Percentiles rank a stretch among this genome's conserved stretches.
phyloP scores from a whole-genome alignment of 1,140 invertebrate species.

The Geopemphigus sp. region DNA sequence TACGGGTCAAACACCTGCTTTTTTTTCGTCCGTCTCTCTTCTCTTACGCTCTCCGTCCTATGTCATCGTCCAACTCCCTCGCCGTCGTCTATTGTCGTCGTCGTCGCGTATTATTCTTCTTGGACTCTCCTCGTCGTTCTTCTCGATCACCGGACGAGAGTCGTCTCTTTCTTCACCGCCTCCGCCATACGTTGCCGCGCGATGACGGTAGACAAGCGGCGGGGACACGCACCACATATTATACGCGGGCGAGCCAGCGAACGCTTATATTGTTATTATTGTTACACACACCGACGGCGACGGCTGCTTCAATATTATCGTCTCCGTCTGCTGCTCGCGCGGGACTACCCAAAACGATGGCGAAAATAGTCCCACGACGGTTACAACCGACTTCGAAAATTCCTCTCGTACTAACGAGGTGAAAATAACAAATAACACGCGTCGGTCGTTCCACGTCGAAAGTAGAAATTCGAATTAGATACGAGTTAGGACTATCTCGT shows the following conservation, averaged over 20 bases:
- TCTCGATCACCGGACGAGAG: constrained; percentile 6
- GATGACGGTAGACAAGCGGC: background rate
- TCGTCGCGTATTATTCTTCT: background rate
- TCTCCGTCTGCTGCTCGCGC: constrained; percentile 10
- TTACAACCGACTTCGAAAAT: background rate
- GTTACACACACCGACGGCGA: background rate
- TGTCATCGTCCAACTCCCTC: constrained; percentile 6
- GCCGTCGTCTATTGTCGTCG: constrained; percentile 3
- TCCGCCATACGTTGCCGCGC: background rate
- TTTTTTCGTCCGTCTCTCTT: constrained; percentile 36
- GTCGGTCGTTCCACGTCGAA: no score
- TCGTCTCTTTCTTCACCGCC: background rate
- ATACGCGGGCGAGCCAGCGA: constrained; percentile 13
- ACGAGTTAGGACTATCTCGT: no score
- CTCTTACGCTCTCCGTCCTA: constrained; percentile 1
- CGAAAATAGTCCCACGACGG: background rate
- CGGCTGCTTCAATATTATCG: constrained; percentile 14
- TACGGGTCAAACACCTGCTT: constrained; percentile 49
- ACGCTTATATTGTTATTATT: no score
- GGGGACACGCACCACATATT: constrained; percentile 34
- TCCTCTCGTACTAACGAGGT: background rate
- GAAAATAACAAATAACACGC: background rate
- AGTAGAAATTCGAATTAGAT: no score
- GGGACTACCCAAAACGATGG: background rate
- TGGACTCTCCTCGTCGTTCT: no score